Evolutionary conservation across 2,113 vertebrate genomes (phyloP).

Genomic region (Siniperca knerii): DNA sequence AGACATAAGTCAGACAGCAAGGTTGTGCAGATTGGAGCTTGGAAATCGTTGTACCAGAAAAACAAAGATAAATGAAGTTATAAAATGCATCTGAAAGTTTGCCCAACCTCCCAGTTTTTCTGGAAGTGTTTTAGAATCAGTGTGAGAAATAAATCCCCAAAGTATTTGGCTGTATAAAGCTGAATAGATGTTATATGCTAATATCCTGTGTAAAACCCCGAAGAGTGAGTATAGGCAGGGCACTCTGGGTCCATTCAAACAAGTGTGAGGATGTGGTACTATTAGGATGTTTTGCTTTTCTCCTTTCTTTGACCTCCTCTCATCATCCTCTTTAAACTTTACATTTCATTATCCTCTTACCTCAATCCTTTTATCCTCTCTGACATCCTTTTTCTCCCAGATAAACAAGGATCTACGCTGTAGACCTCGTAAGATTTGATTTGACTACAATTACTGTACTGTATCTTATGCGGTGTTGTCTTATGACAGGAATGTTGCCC

Average conservation of each 20-base stretch:
- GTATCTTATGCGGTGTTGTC: not conserved
- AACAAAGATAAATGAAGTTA: constrained; percentile 12
- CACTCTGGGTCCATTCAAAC: not conserved
- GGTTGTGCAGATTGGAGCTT: not conserved
- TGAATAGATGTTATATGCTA: not conserved
- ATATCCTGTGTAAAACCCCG: not conserved
- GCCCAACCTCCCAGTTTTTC: not conserved
- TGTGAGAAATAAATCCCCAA: not conserved
- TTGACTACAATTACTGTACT: not conserved
- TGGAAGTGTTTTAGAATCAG: constrained; percentile 17
- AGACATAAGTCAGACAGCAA: not conserved
- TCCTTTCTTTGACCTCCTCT: constrained; percentile 56
- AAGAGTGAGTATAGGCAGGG: not conserved
- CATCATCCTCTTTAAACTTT: constrained; percentile 66
- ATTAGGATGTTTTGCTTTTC: constrained; percentile 26
- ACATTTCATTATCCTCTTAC: constrained; percentile 76
- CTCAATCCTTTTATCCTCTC: constrained; percentile 66
- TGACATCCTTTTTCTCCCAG: constrained; percentile 42
- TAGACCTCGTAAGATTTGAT: constrained; percentile 16
- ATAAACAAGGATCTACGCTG: constrained; percentile 48
- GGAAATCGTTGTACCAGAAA: constrained; percentile 22
- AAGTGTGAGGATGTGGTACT: not conserved
- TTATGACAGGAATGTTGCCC: not conserved
- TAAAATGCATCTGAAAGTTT: constrained; percentile 17
- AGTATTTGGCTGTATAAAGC: not conserved